Conservation (phyloP, 2,797 vertebrate genomes). For the Chanos chanos region DNA sequence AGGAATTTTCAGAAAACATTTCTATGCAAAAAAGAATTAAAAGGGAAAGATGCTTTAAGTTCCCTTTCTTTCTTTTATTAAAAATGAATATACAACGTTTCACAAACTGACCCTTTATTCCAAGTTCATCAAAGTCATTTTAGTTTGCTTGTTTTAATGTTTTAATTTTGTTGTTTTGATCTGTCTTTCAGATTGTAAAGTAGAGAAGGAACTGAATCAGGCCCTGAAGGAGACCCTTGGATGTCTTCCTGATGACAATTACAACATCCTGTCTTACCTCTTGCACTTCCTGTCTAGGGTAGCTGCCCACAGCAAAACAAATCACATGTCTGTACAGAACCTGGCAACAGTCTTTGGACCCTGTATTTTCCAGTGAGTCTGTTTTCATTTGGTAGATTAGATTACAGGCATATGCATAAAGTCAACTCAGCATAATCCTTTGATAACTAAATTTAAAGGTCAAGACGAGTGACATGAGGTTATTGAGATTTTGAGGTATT, state of each 20-base stretch:
- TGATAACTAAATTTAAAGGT: not conserved
- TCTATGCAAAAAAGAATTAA: too few species aligned
- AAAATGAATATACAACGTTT: too few species aligned
- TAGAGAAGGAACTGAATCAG: slow-evolving; percentile 48
- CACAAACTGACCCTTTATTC: too few species aligned
- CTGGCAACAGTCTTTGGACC: slow-evolving; percentile 76
- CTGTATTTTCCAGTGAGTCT: slow-evolving; percentile 75
- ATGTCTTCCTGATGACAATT: slow-evolving; percentile 64
- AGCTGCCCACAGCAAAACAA: slow-evolving; percentile 66
- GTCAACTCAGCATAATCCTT: not conserved
- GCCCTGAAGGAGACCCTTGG: slow-evolving; percentile 60
- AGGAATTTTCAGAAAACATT: too few species aligned
- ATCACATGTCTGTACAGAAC: slow-evolving; percentile 79
- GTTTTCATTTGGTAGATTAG: not conserved
- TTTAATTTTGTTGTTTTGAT: not conserved
- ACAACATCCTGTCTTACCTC: slow-evolving; percentile 69
- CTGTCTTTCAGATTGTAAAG: slow-evolving; percentile 39
- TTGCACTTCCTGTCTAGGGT: slow-evolving; percentile 74
- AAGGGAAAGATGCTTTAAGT: too few species aligned
- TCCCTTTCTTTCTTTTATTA: too few species aligned
- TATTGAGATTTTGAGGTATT: too few species aligned
- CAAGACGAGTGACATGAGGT: too few species aligned
- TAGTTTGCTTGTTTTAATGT: too few species aligned
- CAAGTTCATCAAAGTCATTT: too few species aligned
- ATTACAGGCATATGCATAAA: not conserved